Conservation (phyloP, 2,888 invertebrate species). For the Ormia ochracea region DNA sequence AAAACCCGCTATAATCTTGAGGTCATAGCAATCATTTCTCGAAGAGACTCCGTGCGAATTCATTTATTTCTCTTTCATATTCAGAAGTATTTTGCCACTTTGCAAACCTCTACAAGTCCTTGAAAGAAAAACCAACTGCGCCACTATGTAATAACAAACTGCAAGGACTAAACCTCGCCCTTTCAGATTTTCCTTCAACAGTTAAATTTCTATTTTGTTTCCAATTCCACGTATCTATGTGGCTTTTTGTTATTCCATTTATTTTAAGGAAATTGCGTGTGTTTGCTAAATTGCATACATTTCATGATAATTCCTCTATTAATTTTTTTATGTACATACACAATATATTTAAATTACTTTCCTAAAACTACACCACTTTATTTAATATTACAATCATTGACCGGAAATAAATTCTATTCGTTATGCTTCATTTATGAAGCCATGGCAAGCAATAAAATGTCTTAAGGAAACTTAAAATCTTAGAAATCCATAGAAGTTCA, state of each 20-base stretch:
- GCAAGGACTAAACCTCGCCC: no score
- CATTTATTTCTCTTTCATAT: no score
- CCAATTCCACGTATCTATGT: no score
- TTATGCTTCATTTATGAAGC: conserved; percentile 58
- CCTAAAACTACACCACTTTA: conserved; percentile 42
- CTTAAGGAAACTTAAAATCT: conserved; percentile 11
- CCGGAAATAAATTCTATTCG: conserved; percentile 61
- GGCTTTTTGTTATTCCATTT: neutral
- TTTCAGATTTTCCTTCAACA: no score
- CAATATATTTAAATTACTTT: conserved; percentile 52
- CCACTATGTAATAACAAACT: no score
- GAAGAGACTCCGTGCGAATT: no score
- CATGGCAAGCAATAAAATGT: conserved; percentile 30
- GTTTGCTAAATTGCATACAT: conserved; percentile 8
- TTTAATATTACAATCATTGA: conserved; percentile 58
- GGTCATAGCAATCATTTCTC: no score
- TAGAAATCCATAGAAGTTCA: conserved; percentile 51
- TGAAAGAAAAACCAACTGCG: no score
- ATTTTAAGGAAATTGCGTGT: neutral
- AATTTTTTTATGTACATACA: conserved; percentile 12
- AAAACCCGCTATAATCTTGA: no score
- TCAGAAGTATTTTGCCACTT: no score
- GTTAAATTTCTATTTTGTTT: no score
- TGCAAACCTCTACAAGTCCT: no score
- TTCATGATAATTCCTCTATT: conserved; percentile 15